Evolutionary conservation across 2,888 invertebrate species (phyloP).

Genomic region (Caenorhabditis sp.): DNA sequence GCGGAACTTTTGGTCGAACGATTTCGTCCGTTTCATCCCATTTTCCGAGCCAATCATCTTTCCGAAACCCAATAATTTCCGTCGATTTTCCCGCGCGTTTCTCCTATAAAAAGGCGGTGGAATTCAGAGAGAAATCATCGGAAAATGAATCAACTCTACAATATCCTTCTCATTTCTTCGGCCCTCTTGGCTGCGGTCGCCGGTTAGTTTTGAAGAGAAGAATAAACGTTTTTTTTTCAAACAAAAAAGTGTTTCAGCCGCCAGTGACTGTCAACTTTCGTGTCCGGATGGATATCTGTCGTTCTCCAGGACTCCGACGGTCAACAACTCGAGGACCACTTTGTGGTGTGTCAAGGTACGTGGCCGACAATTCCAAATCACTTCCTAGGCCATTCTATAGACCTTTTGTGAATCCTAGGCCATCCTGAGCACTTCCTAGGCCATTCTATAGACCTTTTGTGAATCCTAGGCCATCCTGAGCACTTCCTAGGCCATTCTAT

Average conservation of each 20-base stretch:
- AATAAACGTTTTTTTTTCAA: too few species aligned
- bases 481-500: too few species aligned
- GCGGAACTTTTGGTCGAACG: slow-evolving; percentile 23
- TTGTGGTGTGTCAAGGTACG: slow-evolving; percentile 36
- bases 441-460: too few species aligned
- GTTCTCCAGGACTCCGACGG: slow-evolving; percentile 17
- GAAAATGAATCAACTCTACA: too few species aligned
- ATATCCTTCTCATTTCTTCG: slow-evolving; percentile 9
- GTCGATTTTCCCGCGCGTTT: neutral
- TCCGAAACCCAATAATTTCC: neutral
- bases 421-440: too few species aligned
- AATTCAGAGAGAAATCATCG: neutral
- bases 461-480: too few species aligned
- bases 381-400: too few species aligned
- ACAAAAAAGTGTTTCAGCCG: neutral
- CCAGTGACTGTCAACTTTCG: slow-evolving; percentile 1
- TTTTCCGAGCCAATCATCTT: neutral
- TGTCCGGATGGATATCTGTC: slow-evolving; percentile 27
- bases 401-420: too few species aligned
- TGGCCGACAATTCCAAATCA: too few species aligned
- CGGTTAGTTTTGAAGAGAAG: slow-evolving; percentile 7
- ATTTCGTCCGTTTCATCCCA: slow-evolving; percentile 3
- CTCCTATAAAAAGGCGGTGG: neutral
- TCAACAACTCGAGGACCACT: slow-evolving; percentile 8
- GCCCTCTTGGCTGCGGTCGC: slow-evolving; percentile 9